Conservation (phyloP, 1,140 invertebrate genomes). For the Drosophila kikkawai region DNA sequence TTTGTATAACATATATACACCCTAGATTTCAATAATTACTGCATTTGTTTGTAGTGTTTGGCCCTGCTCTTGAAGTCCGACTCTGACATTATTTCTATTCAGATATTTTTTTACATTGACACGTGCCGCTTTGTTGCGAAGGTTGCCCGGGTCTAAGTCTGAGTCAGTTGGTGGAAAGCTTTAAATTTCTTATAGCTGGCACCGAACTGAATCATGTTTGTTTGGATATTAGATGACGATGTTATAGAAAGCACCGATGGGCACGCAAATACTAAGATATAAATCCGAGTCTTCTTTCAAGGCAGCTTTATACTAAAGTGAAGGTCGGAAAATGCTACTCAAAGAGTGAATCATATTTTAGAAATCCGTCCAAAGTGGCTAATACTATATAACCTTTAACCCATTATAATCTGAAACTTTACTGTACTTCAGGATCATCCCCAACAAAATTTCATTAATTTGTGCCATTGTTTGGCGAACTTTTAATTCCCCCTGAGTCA, state of each 20-base stretch:
- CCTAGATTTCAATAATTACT: background rate
- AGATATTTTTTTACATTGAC: conserved; percentile 30
- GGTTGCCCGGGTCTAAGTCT: conserved; percentile 12
- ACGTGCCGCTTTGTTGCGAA: conserved; percentile 30
- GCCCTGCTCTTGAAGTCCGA: conserved; percentile 33
- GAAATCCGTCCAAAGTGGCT: background rate
- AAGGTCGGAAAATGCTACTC: conserved; percentile 1
- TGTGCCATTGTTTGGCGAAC: conserved; percentile 15
- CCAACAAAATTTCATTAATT: conserved; percentile 8
- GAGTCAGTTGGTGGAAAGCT: conserved; percentile 42
- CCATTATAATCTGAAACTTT: background rate
- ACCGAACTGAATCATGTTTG: conserved; percentile 30
- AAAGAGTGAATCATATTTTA: conserved; percentile 4
- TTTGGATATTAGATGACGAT: conserved; percentile 29
- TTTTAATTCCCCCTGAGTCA: conserved; percentile 32
- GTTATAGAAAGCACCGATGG: conserved; percentile 14
- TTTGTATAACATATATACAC: background rate
- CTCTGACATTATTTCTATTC: conserved; percentile 23
- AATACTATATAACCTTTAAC: background rate
- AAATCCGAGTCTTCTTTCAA: conserved; percentile 5
- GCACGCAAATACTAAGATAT: conserved; percentile 34
- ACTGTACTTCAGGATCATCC: background rate
- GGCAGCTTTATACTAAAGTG: background rate
- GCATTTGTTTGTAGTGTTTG: conserved; percentile 12
- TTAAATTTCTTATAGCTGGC: conserved; percentile 32